Evolutionary conservation across 2,113 vertebrate species (phyloP), one percentile per base, ranked within the genome.

Genomic region (Chaetops frenatus): DNA sequence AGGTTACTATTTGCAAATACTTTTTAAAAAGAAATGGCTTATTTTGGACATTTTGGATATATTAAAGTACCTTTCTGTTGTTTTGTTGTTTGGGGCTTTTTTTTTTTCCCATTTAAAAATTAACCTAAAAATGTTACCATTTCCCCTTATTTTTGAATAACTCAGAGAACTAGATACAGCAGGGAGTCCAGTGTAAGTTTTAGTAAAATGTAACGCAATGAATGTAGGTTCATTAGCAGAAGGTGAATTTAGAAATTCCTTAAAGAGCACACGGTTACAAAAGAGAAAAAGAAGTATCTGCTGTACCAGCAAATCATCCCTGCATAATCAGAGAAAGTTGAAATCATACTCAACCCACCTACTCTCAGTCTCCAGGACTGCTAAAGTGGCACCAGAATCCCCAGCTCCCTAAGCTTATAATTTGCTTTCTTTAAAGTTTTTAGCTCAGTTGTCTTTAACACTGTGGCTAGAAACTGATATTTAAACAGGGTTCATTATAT

Each of bases 371-470:
- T 83, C 70, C 35, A 36, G 38, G 36, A 77, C 45, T 73, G 67
- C 19, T 88, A 80, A 94, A 95, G 93, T 78, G 88, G 71, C 67
- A 92, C 28, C n/a, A 93, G 91, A 94, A 65, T 90, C 81, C 82
- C 90, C 47, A 88, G 44, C 7, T 94, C 93, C 93, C 94, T 54
- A 54, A 92, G 71, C 66, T 94, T 95, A 88, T 94, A 50, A 90
- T 86, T 94, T 92, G 58, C 17, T 82, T 95, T 88, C 76, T 88
- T 21, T 36, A 7, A 77, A 70, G 15, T 80, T 90, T 91, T 51
- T 88, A 88, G 58, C 22, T 95, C 51, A 33, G 24, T 35, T 73
- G 44, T 92, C 42, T 94, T 88, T 83, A 90, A 82, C 93, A 92
- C 23, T 56, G 45, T 61, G 33, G 9, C n/a, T 82, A 66, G 38